Percentiles rank a stretch among this genome's conserved stretches.
phyloP scores from a whole-genome alignment of 1,140 invertebrate genomes.

The Drosophila pallidifrons region DNA sequence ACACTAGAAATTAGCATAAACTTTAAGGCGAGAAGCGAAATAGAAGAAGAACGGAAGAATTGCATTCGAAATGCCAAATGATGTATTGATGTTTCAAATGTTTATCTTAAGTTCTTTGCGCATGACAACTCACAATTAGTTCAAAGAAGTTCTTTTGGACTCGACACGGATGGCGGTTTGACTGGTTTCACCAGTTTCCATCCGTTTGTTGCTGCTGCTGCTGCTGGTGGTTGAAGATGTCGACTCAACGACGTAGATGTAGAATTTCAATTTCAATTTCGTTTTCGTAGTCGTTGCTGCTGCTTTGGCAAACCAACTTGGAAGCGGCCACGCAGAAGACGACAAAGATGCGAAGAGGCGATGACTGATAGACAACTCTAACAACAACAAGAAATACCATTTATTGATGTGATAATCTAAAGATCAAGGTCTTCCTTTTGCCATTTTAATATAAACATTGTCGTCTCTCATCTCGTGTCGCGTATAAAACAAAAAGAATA shows the following conservation, averaged over 20 bases:
- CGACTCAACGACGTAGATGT: conserved; percentile 28
- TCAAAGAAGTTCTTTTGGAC: conserved; percentile 70
- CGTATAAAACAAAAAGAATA: conserved; percentile 24
- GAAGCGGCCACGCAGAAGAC: conserved; percentile 43
- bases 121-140: conserved; percentile 66
- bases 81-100: conserved; percentile 24
- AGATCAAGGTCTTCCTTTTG: conserved; percentile 82
- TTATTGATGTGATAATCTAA: conserved; percentile 83
- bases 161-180: conserved; percentile 45
- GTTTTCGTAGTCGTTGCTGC: conserved; percentile 37
- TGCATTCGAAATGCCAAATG: conserved; percentile 29
- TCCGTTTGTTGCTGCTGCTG: conserved; percentile 10
- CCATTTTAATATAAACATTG: conserved; percentile 74
- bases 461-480: conserved; percentile 23
- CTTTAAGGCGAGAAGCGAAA: conserved; percentile 10
- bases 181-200: conserved; percentile 77
- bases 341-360: conserved; percentile 32
- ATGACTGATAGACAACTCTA: conserved; percentile 29
- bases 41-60: background rate
- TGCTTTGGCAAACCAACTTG: conserved; percentile 53
- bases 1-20: conserved; percentile 35
- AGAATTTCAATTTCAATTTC: conserved; percentile 69
- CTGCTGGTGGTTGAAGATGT: conserved; percentile 25
- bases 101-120: conserved; percentile 24
- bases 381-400: conserved; percentile 63